These are phyloP conservation scores for Metridium senile DNA, from an alignment of 92 coral and sea anemone species.

Conservation along the genomic window DNA sequence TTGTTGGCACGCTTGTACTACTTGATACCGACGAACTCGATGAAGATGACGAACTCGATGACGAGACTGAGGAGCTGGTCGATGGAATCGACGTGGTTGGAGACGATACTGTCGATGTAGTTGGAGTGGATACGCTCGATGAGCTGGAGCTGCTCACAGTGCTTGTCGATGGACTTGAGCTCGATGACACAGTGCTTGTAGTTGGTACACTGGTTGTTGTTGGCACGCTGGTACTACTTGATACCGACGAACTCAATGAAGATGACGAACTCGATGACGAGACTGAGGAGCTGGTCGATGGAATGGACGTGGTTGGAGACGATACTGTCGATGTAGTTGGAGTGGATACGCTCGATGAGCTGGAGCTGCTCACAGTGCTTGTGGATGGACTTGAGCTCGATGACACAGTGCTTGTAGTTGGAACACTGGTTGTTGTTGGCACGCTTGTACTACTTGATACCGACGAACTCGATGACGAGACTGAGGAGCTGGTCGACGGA, in stretches of 20 bases:
- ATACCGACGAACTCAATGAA: not conserved
- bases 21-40: not conserved
- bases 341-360: not conserved
- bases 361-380: not conserved
- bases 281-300: not conserved
- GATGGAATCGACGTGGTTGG: not conserved
- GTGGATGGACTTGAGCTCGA: not conserved
- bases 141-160: not conserved
- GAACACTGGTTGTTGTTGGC: not conserved
- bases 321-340: not conserved
- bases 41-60: not conserved
- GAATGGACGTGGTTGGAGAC: not conserved
- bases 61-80: not conserved
- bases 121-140: not conserved
- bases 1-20: not conserved
- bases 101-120: not conserved
- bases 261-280: not conserved
- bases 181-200: not conserved
- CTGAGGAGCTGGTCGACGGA: constrained; percentile 32
- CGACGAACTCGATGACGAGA: too few relatives aligned
- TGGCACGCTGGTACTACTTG: not conserved
- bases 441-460: not conserved
- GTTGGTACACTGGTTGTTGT: not conserved
- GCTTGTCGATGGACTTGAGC: not conserved
- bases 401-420: not conserved